Base-by-base conservation (phyloP, 2,113 vertebrate genomes). In the Laterallus jamaicensis region DNA sequence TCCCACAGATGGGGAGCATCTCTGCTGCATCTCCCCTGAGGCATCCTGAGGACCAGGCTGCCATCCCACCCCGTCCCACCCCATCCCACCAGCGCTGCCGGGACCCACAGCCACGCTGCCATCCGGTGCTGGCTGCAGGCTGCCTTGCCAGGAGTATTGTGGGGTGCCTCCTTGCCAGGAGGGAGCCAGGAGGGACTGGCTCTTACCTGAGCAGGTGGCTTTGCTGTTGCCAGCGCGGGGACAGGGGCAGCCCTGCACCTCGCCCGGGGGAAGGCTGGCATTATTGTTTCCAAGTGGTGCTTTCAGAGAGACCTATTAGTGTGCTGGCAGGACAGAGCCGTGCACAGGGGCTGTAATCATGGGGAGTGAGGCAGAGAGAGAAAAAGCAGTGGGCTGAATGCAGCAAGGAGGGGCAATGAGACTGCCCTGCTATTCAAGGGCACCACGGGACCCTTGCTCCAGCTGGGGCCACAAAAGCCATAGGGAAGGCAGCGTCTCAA, bases 21-120 rank as follows among this genome's bases (percentile, higher is more conserved):
- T 19, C 44, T 54, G 52, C 42, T 26, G 9, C 50, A 29, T 22
- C 37, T 18, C 50, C 11, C 32, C 6, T 15, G 0, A 0, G 56
- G 44, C 31, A 15, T 55, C 44, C 50, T 0, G 0, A 18, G 12
- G 18, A 28, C 28, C 2, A 0, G 32, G 18, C 24, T 16, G 44
- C 44, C 47, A 26, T 16, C 39, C 79, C 40, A 28, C 35, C 35
- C 35, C 35, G 35, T 35, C 35, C 35, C 35, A 40, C 12, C 28
- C 22, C 11, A 4, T 25, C 50, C n/a, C 3, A 1, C 14, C 0
- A 1, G 6, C 8, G 24, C 29, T 49, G 56, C 29, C 0, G 0
- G 21, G 28, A 22, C 20, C n/a, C 54, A 1, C 1, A 2, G 73
- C 66, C 3, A 0, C 1, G 11, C 37, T 24, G 64, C 44, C 2